Evolutionary conservation across 2,888 invertebrate species (phyloP), one percentile per base, ranked within the genome.

Genomic region (Netelia virgata): DNA sequence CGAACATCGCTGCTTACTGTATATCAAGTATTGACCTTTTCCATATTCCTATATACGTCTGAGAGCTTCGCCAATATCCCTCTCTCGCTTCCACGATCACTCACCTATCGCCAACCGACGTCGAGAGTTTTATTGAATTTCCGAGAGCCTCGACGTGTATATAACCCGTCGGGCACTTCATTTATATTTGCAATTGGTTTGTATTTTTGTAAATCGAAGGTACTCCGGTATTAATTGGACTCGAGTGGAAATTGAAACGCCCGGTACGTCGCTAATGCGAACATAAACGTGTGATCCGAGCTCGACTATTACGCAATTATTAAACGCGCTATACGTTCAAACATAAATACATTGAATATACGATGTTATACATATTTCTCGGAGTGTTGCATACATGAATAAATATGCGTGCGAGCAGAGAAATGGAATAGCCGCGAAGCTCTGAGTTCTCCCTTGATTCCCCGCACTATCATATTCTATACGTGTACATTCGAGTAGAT

Each of bases 231-330:
- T 53, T 23, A 68, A 68, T 55, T 47, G 28, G 47, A 53, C 68
- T 11, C 11, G 10, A 76, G 73, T 36, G 18, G 47, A 68, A 23
- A 63, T 14, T 63, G 50, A 63, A 69, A 68, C 23, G 70, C 81
- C 84, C 36, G 36, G 80, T 79, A n/a, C 78, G 86, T 88, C 79
- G 84, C 83, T 88, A 87, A 88, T 87, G 84, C 81, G 82, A 74
- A 80, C 77, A 87, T 87, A 87, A 87, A 84, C 70, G 85, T 87
- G 86, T 86, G 89, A 89, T 89, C 86, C 87, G 77, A 6, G 87
- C 83, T 78, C 84, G 82, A 87, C 87, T 84, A 88, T 88, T 88
- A 85, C 85, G 63, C 86, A 83, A 87, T 87, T 87, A 85, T 88
- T 82, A 78, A 53, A n/a, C 53, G n/a, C 14, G n/a, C 36, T 36